Evolutionary conservation across 2,888 invertebrate species (phyloP).

Genomic region (Phlogophora meticulosa): DNA sequence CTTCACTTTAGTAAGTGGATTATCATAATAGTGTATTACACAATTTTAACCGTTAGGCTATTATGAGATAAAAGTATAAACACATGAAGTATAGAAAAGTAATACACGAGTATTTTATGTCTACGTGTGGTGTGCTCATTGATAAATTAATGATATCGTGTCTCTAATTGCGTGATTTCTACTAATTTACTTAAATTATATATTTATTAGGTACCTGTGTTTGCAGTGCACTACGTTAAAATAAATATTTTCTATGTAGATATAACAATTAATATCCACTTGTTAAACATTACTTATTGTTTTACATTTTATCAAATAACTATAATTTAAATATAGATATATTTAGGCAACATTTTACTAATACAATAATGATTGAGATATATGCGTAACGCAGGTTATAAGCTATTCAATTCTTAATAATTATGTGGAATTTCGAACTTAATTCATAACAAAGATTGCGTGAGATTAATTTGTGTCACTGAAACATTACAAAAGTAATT

Average conservation of each 20-base stretch:
- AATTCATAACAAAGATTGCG: slow-evolving; percentile 16
- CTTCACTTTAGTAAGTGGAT: slow-evolving; percentile 89
- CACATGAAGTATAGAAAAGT: slow-evolving; percentile 49
- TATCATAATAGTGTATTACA: slow-evolving; percentile 76
- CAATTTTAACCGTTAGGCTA: slow-evolving; percentile 72
- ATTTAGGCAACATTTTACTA: slow-evolving; percentile 66
- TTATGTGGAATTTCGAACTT: slow-evolving; percentile 43
- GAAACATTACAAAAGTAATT: slow-evolving; percentile 8
- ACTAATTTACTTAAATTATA: slow-evolving; percentile 53
- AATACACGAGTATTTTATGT: slow-evolving; percentile 50
- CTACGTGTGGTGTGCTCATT: slow-evolving; percentile 66
- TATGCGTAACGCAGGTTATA: slow-evolving; percentile 26
- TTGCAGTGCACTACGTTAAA: slow-evolving; percentile 69
- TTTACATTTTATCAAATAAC: slow-evolving; percentile 53
- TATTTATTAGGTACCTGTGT: slow-evolving; percentile 67
- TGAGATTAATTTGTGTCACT: slow-evolving; percentile 28
- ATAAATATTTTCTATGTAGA: slow-evolving; percentile 53
- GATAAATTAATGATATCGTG: slow-evolving; percentile 57
- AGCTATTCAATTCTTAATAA: slow-evolving; percentile 32
- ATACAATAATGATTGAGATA: slow-evolving; percentile 53
- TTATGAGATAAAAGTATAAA: slow-evolving; percentile 58
- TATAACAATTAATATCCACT: slow-evolving; percentile 46
- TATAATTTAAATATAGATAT: slow-evolving; percentile 53
- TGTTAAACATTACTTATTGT: slow-evolving; percentile 45
- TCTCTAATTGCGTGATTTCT: slow-evolving; percentile 56